Conservation (phyloP, 2,888 invertebrate species). For the Acutogordius australiensis region DNA sequence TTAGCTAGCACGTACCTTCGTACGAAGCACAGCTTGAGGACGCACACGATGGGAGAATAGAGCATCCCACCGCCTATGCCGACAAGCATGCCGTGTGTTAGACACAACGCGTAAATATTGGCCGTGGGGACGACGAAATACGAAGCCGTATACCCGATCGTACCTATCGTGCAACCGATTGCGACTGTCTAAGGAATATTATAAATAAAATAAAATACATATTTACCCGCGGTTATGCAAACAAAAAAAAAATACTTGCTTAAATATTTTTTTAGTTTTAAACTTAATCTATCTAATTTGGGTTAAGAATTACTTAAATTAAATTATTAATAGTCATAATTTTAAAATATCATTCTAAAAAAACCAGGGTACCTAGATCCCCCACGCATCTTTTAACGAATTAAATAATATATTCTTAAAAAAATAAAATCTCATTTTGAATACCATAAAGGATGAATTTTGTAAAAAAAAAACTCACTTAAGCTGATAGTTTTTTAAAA, state of each 20-base stretch:
- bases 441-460: no score
- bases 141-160: not conserved
- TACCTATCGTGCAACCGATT: not conserved
- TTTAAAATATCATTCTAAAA: no score
- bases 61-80: not conserved
- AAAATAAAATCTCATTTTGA: no score
- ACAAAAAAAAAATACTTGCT: no score
- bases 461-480: not conserved
- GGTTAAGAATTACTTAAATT: no score
- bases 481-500: not conserved
- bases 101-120: not conserved
- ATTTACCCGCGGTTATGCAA: not conserved
- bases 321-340: no score
- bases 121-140: no score
- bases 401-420: no score
- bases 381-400: no score
- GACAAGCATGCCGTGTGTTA: not conserved
- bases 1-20: conserved; percentile 1
- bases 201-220: not conserved
- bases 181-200: not conserved
- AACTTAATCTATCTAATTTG: no score
- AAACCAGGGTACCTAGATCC: no score
- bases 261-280: no score
- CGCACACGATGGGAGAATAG: conserved; percentile 4
- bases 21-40: not conserved